A percentile compares a stretch with the other conserved stretches of the same genome.
Evolutionary conservation across 2,888 invertebrate genomes (phyloP).

Genomic region (Apodemia duryi): DNA sequence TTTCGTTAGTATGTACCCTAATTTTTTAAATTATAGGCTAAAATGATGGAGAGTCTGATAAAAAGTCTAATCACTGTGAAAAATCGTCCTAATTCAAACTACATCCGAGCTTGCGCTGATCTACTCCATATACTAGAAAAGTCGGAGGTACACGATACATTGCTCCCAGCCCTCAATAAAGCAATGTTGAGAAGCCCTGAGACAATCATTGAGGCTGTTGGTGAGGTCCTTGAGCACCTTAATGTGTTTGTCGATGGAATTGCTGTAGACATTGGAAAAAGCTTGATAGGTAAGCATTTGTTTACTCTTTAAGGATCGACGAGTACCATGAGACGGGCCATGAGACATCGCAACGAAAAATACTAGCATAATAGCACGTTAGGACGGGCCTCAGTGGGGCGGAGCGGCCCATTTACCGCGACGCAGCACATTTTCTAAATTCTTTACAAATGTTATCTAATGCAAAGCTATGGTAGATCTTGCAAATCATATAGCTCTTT

Average conservation of each 20-base stretch:
- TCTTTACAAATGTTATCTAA: too few species aligned
- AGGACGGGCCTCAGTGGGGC: too few species aligned
- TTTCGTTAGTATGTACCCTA: background rate
- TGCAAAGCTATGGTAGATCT: too few species aligned
- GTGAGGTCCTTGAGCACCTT: conserved; percentile 85
- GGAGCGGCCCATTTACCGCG: too few species aligned
- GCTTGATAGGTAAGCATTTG: conserved; percentile 82
- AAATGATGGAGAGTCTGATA: conserved; percentile 84
- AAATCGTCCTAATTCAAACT: conserved; percentile 83
- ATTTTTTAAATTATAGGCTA: conserved; percentile 58
- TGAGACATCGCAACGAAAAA: too few species aligned
- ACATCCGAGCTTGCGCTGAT: conserved; percentile 83
- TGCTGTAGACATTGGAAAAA: conserved; percentile 88
- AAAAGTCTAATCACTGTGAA: conserved; percentile 89
- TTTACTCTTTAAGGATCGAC: too few species aligned
- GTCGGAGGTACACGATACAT: conserved; percentile 84
- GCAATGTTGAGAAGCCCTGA: conserved; percentile 96
- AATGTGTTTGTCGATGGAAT: conserved; percentile 88
- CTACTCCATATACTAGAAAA: conserved; percentile 81
- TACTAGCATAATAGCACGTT: too few species aligned
- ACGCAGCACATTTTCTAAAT: too few species aligned
- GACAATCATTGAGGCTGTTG: conserved; percentile 90
- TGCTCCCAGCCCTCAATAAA: conserved; percentile 93
- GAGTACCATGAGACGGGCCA: too few species aligned
- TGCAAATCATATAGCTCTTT: too few species aligned